These are phyloP conservation scores for Tribolium madens DNA, from an alignment of 1,140 invertebrate genomes.

Conservation along the genomic window DNA sequence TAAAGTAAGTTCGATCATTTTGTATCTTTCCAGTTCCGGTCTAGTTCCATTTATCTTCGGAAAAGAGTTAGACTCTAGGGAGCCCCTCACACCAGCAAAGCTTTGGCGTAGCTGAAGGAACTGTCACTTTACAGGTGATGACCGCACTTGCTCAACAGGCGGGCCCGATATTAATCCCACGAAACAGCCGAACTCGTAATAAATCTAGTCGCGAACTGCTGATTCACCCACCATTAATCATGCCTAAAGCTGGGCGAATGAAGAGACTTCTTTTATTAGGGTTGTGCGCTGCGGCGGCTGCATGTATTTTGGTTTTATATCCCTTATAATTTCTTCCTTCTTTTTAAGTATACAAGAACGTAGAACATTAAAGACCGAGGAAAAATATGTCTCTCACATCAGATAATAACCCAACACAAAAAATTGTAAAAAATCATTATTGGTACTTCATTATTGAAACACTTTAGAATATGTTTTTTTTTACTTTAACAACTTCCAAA, in stretches of 20 bases:
- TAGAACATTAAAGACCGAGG: background rate
- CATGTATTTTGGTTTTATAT: background rate
- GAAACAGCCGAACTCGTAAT: conserved; percentile 48
- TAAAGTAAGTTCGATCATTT: conserved; percentile 31
- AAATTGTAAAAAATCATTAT: too few species aligned
- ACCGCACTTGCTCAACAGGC: conserved; percentile 52
- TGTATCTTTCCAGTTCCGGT: conserved; percentile 32
- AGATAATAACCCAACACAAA: too few species aligned
- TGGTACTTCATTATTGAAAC: too few species aligned
- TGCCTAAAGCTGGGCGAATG: conserved; percentile 31
- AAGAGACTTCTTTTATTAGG: conserved; percentile 31
- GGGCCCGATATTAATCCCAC: conserved; percentile 49
- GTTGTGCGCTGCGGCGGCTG: conserved; percentile 9
- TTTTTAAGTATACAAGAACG: background rate
- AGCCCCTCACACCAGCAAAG: conserved; percentile 22
- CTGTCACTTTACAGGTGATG: conserved; percentile 48
- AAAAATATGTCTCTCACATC: too few species aligned
- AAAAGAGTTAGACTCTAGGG: conserved; percentile 36
- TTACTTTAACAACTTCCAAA: too few species aligned
- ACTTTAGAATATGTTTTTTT: too few species aligned
- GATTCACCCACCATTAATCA: conserved; percentile 54
- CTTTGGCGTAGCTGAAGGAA: conserved; percentile 40
- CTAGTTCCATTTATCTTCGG: conserved; percentile 33
- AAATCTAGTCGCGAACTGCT: conserved; percentile 52
- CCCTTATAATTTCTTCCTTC: background rate